Evolutionary conservation across 2,797 vertebrate species (phyloP).

Genomic region (Aselliscus stoliczkanus): DNA sequence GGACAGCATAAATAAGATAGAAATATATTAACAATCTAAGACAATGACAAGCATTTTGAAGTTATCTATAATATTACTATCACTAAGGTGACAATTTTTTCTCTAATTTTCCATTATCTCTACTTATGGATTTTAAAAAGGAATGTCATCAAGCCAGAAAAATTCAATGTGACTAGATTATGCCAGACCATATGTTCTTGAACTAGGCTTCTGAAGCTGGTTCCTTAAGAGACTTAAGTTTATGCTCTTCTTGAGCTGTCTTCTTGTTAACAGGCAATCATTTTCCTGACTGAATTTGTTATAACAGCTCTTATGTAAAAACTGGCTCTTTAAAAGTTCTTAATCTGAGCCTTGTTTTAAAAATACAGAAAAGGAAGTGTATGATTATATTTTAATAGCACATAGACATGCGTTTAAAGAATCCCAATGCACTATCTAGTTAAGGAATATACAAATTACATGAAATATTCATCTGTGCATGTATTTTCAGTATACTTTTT

Average conservation of each 20-base stretch:
- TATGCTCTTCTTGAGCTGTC: conserved; percentile 62
- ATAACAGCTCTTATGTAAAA: conserved; percentile 56
- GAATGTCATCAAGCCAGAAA: conserved; percentile 27
- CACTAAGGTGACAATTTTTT: neutral
- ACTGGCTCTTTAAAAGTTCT: conserved; percentile 48
- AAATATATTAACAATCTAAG: neutral
- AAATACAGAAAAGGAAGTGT: conserved; percentile 9
- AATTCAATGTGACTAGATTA: conserved; percentile 9
- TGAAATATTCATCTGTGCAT: neutral
- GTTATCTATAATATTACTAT: neutral
- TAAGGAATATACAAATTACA: neutral
- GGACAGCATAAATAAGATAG: neutral
- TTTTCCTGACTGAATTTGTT: conserved; percentile 50
- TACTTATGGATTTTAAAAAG: conserved; percentile 40
- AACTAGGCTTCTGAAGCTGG: neutral
- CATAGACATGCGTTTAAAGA: conserved; percentile 37
- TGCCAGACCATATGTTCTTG: neutral
- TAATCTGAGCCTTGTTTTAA: conserved; percentile 65
- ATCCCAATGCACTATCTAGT: neutral
- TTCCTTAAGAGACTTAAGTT: conserved; percentile 54
- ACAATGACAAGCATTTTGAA: neutral
- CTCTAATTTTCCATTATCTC: conserved; percentile 38
- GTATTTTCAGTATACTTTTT: neutral
- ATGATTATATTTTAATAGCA: conserved; percentile 40
- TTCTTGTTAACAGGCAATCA: conserved; percentile 63